Base-by-base conservation (phyloP, 2,797 vertebrate species). In the Heteromormyrus szaboi region DNA sequence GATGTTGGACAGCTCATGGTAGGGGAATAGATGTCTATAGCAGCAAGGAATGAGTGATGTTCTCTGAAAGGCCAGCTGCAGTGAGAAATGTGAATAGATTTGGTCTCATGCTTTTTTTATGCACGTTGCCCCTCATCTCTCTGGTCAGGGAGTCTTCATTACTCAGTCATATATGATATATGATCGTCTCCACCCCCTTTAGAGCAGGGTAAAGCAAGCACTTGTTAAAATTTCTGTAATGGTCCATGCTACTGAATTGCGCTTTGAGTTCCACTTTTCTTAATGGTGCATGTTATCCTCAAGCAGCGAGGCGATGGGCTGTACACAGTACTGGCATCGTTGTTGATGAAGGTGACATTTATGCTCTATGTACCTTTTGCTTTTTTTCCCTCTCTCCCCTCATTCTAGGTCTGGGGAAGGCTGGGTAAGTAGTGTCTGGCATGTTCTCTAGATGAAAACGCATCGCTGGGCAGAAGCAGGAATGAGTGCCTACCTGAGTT, bases 341-440 rank as follows among this genome's bases (percentile, higher is more conserved):
- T 29, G 54, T 48, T 65, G 54, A 50, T 37, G 51, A 88, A 53
- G 51, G 62, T 90, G 41, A 84, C 59, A 88, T 44, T 90, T 51
- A 84, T 89, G 76, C 44, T 87, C 90, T 81, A 46, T 92, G 90
- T 90, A 90, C 85, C 59, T 88, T 92, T 89, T 91, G 92, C 81
- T 93, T 89, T 92, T 88, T 86, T 93, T 88, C 93, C 89, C 59
- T 92, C 79, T 92, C 89, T 88, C 90, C 87, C 89, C 89, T 91
- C 87, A 92, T 92, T 93, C 92, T 90, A 93, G 94, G 92, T 94
- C 91, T 92, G 94, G 92, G 85, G 92, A 92, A 94, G 92, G 91
- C 91, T 91, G 85, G 94, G 94, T 94, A 95, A 95, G 94, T 94
- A 62, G 90, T 90, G 88, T 79, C 84, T 92, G 91, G 81, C 81